phyloP scores from a whole-genome alignment of 2,888 invertebrate species.

The Sialis lutaria region DNA sequence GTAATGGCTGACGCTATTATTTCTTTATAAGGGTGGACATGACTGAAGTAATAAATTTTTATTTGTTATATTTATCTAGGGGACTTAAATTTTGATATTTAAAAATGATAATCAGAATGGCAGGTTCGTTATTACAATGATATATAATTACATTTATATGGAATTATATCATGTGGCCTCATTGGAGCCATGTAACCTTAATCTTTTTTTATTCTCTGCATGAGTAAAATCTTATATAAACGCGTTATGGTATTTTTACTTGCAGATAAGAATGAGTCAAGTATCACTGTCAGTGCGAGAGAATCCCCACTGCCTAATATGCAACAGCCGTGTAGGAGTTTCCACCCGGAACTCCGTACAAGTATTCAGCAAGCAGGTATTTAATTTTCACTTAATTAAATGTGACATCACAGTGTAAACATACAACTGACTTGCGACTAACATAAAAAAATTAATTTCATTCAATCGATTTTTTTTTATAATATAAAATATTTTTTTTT shows the following conservation, averaged over 20 bases:
- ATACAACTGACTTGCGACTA: too few relatives aligned
- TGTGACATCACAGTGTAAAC: too few relatives aligned
- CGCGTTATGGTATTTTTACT: background rate
- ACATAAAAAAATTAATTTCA: background rate
- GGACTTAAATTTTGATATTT: constrained; percentile 14
- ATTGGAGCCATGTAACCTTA: background rate
- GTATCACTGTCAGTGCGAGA: constrained; percentile 10
- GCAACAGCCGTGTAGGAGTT: constrained; percentile 35
- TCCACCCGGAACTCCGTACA: constrained; percentile 33
- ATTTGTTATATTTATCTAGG: constrained; percentile 15
- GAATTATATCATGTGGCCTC: background rate
- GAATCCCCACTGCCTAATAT: constrained; percentile 37
- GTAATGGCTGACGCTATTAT: constrained; percentile 4
- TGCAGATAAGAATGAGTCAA: constrained; percentile 15
- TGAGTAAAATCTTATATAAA: background rate
- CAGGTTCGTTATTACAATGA: background rate
- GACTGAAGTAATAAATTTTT: background rate
- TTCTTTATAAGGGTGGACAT: background rate
- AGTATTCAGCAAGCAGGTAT: constrained; percentile 30
- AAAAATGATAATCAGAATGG: background rate
- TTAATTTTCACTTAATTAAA: constrained; percentile 4
- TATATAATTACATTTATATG: background rate
- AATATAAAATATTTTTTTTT: background rate
- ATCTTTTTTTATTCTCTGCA: background rate
- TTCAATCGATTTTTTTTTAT: background rate